phyloP scores from a whole-genome alignment of 2,888 invertebrate genomes.

The Eumacrocentrus americanus region DNA sequence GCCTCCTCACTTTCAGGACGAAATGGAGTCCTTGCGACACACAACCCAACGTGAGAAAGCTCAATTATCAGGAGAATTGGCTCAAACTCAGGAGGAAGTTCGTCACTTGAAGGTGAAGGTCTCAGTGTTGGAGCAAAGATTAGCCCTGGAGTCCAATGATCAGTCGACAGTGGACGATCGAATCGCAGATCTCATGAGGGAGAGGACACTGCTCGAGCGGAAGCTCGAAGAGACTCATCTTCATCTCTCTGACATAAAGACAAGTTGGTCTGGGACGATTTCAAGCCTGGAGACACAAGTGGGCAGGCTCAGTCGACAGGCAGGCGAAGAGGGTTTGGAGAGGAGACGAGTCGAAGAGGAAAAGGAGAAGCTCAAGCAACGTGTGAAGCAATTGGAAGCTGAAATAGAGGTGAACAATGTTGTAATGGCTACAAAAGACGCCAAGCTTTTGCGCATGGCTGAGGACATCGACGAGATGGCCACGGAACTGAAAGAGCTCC shows the following conservation, averaged over 20 bases:
- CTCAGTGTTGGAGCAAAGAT: slow-evolving; percentile 63
- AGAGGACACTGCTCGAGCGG: slow-evolving; percentile 73
- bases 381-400: slow-evolving; percentile 69
- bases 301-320: slow-evolving; percentile 80
- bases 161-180: slow-evolving; percentile 64
- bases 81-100: slow-evolving; percentile 78
- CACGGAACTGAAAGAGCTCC: slow-evolving; percentile 66
- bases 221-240: slow-evolving; percentile 84
- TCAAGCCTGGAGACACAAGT: slow-evolving; percentile 88
- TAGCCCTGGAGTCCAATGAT: slow-evolving; percentile 60
- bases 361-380: slow-evolving; percentile 71
- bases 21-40: slow-evolving; percentile 77
- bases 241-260: slow-evolving; percentile 87
- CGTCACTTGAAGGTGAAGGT: slow-evolving; percentile 72
- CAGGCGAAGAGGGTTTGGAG: slow-evolving; percentile 83
- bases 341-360: slow-evolving; percentile 75
- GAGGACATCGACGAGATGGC: slow-evolving; percentile 77
- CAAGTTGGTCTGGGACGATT: slow-evolving; percentile 91
- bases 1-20: slow-evolving; percentile 68
- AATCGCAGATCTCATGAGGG: slow-evolving; percentile 66
- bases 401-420: slow-evolving; percentile 72
- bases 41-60: slow-evolving; percentile 76
- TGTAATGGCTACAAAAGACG: slow-evolving; percentile 72
- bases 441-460: slow-evolving; percentile 74
- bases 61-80: slow-evolving; percentile 71